Evolutionary conservation across 2,113 vertebrate genomes (phyloP).

Genomic region (Scartelaos histophorus): DNA sequence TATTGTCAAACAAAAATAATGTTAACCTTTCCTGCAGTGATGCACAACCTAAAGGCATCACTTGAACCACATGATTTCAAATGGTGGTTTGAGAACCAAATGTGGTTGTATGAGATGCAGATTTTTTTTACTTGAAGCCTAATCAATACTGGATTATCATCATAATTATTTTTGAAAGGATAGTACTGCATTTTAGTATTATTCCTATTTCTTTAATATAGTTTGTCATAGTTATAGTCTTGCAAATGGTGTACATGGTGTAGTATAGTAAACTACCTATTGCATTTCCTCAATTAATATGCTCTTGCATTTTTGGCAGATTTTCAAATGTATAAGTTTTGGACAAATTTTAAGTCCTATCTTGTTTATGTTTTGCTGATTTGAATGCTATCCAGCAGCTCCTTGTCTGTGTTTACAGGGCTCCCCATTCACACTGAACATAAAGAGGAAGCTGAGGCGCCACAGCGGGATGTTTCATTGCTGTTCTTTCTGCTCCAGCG

Average conservation of each 20-base stretch:
- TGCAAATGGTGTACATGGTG: background rate
- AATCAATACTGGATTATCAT: too few relatives aligned
- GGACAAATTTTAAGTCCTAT: background rate
- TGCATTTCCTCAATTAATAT: background rate
- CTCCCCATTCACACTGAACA: conserved; percentile 83
- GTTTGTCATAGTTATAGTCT: background rate
- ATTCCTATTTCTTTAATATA: background rate
- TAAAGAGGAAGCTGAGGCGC: conserved; percentile 77
- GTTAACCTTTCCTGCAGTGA: background rate
- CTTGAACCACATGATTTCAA: background rate
- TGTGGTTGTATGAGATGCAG: too few relatives aligned
- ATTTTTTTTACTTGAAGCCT: too few relatives aligned
- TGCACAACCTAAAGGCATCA: background rate
- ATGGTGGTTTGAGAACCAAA: too few relatives aligned
- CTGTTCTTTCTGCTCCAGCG: conserved; percentile 92
- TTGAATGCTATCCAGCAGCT: background rate
- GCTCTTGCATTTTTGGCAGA: background rate
- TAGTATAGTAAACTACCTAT: background rate
- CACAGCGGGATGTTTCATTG: conserved; percentile 89
- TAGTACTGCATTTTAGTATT: too few relatives aligned
- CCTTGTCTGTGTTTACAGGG: conserved; percentile 72
- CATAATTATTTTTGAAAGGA: too few relatives aligned
- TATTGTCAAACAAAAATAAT: background rate
- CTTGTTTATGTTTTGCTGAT: background rate
- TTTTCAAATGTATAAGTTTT: background rate